phyloP scores from a whole-genome alignment of 2,888 invertebrate genomes.

The Eucriotettix oculatus region DNA sequence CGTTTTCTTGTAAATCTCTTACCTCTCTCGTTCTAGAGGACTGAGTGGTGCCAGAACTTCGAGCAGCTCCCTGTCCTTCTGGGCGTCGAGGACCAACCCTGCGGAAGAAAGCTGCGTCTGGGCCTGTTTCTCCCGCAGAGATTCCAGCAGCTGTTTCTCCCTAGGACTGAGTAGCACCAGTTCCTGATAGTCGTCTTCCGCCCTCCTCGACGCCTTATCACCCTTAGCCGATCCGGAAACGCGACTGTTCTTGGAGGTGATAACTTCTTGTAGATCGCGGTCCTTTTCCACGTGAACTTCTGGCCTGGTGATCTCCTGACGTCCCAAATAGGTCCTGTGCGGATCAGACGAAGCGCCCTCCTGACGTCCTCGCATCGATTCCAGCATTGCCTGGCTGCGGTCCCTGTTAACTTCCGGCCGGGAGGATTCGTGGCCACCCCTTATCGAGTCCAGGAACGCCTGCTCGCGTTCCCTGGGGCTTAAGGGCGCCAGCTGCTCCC shows the following conservation, averaged over 20 bases:
- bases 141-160: background rate
- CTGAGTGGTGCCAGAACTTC: background rate
- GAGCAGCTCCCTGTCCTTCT: background rate
- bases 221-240: too few relatives aligned
- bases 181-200: background rate
- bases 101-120: too few relatives aligned
- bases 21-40: background rate
- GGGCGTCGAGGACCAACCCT: background rate
- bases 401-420: too few relatives aligned
- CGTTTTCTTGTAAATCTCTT: too few relatives aligned
- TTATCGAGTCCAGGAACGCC: background rate
- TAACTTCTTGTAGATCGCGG: too few relatives aligned
- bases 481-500: background rate
- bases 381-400: too few relatives aligned
- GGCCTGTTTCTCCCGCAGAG: background rate
- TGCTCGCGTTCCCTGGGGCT: background rate
- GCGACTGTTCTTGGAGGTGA: too few relatives aligned
- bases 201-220: background rate
- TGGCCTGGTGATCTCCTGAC: too few relatives aligned
- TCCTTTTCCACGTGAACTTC: too few relatives aligned
- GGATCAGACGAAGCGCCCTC: too few relatives aligned
- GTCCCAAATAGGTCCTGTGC: too few relatives aligned
- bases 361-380: too few relatives aligned
- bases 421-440: background rate
- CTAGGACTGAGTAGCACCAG: background rate